Conservation (phyloP, 2,888 invertebrate genomes). For the Eulithis testata region DNA sequence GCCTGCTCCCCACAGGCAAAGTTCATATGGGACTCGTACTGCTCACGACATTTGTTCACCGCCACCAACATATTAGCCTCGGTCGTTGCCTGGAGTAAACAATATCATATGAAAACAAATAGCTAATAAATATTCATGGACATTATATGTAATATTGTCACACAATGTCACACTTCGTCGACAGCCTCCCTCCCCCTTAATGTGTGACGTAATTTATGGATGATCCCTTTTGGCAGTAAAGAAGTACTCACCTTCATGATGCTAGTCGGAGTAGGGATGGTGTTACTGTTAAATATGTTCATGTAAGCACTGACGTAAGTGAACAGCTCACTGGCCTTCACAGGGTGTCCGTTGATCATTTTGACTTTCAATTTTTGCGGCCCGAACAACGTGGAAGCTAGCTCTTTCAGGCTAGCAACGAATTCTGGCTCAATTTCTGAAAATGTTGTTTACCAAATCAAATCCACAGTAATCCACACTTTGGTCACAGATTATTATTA, state of each 20-base stretch:
- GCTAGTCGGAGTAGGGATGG: background rate
- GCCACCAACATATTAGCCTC: background rate
- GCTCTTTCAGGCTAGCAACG: background rate
- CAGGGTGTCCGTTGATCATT: background rate
- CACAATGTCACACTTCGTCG: too few species aligned
- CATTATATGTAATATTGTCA: too few species aligned
- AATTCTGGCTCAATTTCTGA: slow-evolving; percentile 1
- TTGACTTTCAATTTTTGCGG: background rate
- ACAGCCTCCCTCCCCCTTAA: too few species aligned
- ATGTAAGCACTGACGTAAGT: background rate
- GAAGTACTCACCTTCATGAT: background rate
- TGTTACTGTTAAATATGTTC: background rate
- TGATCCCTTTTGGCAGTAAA: too few species aligned
- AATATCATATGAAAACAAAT: background rate
- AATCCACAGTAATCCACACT: too few species aligned
- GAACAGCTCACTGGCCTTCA: background rate
- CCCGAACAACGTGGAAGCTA: background rate
- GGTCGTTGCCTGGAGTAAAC: background rate
- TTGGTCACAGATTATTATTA: too few species aligned
- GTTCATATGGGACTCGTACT: background rate
- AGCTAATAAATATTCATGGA: too few species aligned
- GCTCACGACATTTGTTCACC: background rate
- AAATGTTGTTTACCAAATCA: background rate
- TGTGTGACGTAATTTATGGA: too few species aligned
- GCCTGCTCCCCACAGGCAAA: background rate